Evolutionary conservation across 2,797 vertebrate genomes (phyloP).

Genomic region (Australoheros facetus): DNA sequence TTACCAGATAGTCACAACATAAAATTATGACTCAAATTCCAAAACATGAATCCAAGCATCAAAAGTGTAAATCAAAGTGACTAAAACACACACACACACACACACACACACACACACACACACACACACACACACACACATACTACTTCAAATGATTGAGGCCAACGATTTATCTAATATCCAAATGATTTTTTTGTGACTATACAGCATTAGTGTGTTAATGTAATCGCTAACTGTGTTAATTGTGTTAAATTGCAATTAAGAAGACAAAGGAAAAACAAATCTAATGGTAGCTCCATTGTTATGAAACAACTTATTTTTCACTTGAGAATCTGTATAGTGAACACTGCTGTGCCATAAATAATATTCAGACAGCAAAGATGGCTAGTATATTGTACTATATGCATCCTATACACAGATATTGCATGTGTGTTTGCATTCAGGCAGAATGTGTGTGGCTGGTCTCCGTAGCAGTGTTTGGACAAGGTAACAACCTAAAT

Average conservation of each 20-base stretch:
- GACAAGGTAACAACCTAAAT: conserved; percentile 45
- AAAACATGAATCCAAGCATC: conserved; percentile 5
- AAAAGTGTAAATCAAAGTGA: conserved; percentile 40
- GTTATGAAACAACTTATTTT: conserved; percentile 59
- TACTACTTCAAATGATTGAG: conserved; percentile 26
- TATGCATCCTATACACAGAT: not conserved
- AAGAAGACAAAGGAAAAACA: conserved; percentile 48
- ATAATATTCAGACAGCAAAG: conserved; percentile 60
- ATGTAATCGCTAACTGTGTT: conserved; percentile 45
- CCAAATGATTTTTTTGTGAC: conserved; percentile 14
- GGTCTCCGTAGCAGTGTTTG: conserved; percentile 36
- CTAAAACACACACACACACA: conserved; percentile 3
- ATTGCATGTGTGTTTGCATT: not conserved
- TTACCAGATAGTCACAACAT: not conserved
- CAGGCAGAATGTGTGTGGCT: not conserved
- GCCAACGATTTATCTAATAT: conserved; percentile 38
- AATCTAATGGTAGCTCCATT: conserved; percentile 49
- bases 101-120: too few relatives aligned
- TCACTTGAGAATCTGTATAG: conserved; percentile 57
- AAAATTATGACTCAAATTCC: not conserved
- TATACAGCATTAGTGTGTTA: conserved; percentile 22
- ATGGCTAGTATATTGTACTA: not conserved
- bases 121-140: too few relatives aligned
- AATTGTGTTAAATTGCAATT: conserved; percentile 68
- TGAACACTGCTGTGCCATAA: conserved; percentile 56